Evolutionary conservation across 1,140 invertebrate species (phyloP).

Genomic region (Ostrea edulis): DNA sequence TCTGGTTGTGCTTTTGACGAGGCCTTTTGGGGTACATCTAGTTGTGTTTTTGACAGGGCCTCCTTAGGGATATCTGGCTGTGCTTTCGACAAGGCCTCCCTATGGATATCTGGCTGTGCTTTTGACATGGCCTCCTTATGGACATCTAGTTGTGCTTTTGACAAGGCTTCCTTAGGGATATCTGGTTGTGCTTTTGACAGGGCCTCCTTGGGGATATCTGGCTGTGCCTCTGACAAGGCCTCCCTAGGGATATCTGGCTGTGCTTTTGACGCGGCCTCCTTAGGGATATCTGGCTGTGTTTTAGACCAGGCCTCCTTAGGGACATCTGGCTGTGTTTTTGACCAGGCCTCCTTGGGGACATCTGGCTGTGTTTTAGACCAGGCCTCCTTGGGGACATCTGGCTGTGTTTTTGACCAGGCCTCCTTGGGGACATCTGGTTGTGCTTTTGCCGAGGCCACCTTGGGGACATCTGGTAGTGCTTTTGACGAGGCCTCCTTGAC

Average conservation of each 20-base stretch:
- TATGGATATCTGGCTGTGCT: neutral
- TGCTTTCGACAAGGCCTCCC: neutral
- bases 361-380: too few species aligned
- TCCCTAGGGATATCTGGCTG: neutral
- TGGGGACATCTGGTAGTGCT: neutral
- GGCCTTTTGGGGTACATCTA: too few species aligned
- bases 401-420: neutral
- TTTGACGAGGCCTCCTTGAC: neutral
- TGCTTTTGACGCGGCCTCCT: neutral
- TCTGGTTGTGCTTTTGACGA: neutral
- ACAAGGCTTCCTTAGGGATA: neutral
- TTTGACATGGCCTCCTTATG: neutral
- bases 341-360: neutral
- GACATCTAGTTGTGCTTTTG: neutral
- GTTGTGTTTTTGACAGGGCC: neutral
- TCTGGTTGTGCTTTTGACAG: neutral
- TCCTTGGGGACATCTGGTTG: neutral
- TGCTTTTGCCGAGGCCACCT: neutral
- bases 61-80: neutral
- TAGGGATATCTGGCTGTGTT: neutral
- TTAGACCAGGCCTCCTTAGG: neutral
- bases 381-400: neutral
- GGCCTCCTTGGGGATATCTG: neutral
- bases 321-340: neutral
- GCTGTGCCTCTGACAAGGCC: neutral